These are phyloP conservation scores for Mylabris sibirica DNA, from an alignment of 2,888 invertebrate genomes.

Conservation along the genomic window DNA sequence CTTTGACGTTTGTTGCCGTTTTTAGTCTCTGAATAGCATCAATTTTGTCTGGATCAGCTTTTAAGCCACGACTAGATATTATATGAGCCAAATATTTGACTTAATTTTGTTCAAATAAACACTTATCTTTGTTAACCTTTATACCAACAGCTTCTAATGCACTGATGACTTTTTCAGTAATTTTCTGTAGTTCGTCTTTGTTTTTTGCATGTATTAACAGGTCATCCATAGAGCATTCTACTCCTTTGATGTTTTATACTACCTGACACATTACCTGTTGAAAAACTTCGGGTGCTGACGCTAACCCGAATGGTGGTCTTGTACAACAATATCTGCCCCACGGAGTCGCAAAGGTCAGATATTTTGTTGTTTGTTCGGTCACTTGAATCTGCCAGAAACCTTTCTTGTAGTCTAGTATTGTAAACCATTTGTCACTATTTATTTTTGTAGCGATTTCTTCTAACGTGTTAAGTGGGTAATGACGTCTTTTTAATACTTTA, in stretches of 20 bases:
- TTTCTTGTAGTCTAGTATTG: constrained; percentile 34
- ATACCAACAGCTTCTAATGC: constrained; percentile 32
- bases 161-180: constrained; percentile 34
- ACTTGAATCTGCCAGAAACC: constrained; percentile 38
- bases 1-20: not conserved
- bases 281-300: constrained; percentile 39
- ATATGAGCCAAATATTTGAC: constrained; percentile 14
- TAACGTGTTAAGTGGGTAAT: constrained; percentile 16
- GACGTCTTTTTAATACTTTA: constrained; percentile 20
- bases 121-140: constrained; percentile 43
- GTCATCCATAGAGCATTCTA: constrained; percentile 39
- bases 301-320: constrained; percentile 42
- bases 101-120: constrained; percentile 30
- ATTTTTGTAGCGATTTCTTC: constrained; percentile 17
- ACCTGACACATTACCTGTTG: constrained; percentile 34
- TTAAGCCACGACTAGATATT: not conserved
- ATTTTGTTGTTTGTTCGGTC: constrained; percentile 30
- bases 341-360: constrained; percentile 37
- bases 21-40: not conserved
- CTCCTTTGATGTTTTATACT: constrained; percentile 24
- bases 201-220: constrained; percentile 38
- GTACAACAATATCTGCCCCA: constrained; percentile 38
- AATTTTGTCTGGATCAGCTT: not conserved
- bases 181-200: constrained; percentile 34
- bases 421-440: constrained; percentile 24